These are phyloP conservation scores for Falco berigora DNA, from an alignment of 2,797 vertebrate genomes.

Conservation along the genomic window DNA sequence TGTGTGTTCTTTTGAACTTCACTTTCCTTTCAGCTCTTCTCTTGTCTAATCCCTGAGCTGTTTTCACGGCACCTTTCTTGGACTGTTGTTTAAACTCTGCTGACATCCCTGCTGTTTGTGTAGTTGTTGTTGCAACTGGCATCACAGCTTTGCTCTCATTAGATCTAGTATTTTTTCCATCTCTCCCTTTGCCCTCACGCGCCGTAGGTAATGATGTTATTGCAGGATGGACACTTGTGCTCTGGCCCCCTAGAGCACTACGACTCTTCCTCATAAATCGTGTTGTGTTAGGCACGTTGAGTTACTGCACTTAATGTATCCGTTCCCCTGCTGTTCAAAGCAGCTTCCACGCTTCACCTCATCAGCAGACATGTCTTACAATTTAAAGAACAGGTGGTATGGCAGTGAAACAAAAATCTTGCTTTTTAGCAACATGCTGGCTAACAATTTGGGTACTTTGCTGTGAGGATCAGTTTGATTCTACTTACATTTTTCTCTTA, in stretches of 20 bases:
- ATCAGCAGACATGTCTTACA: neutral
- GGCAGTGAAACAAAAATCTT: neutral
- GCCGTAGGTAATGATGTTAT: neutral
- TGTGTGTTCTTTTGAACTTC: constrained; percentile 10
- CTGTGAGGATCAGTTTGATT: neutral
- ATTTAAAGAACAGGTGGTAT: neutral
- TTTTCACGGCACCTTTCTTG: neutral
- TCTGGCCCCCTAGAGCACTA: neutral
- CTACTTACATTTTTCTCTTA: neutral
- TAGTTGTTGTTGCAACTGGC: neutral
- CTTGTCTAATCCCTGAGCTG: neutral
- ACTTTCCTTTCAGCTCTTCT: neutral
- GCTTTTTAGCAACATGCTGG: neutral
- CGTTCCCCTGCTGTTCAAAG: neutral
- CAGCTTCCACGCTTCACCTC: neutral
- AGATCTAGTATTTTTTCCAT: neutral
- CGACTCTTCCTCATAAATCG: neutral
- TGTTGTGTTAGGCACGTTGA: neutral
- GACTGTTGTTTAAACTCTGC: neutral
- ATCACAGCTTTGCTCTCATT: constrained; percentile 1
- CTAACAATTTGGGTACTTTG: neutral
- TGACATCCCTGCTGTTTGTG: constrained; percentile 14
- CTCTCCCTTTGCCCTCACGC: neutral
- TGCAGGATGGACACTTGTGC: neutral
- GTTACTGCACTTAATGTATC: neutral